Evolutionary conservation across 2,113 vertebrate species (phyloP), one percentile per base, ranked within the genome.

Genomic region (Ahaetulla prasina): DNA sequence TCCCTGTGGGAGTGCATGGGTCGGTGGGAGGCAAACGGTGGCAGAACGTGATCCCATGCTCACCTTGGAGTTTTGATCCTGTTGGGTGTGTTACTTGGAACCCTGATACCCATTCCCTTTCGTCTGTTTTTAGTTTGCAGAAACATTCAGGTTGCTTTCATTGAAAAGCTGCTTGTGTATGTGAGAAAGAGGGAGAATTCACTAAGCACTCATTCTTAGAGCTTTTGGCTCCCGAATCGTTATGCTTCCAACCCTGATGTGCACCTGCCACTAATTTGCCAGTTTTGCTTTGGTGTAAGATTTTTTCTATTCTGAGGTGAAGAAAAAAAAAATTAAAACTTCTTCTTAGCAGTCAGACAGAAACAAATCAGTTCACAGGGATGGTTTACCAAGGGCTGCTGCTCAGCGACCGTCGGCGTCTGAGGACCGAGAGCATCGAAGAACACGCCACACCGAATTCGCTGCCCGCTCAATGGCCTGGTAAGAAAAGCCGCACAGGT

Each of bases 361-460:
- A 99, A 95, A 97, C 98, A 30, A 99, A 98, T 97, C 99, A 99
- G 97, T 98, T 99, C 94, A 99, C 99, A 49, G 99, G 99, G 94
- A 99, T 99, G 98, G 98, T 99, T 93, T 99, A 99, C 95, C 99
- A 99, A 97, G 99, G 99, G 27, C 98, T 99, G 94, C 96, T 99
- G 90, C 96, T 99, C 91, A 99, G 99, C 35, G 99, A 99, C 86
- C 98, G 99, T n/a, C 98, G 99, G 87, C 97, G 99, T 68, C 97
- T 99, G 2, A 98, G 99, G 90, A 99, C 99, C 1, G 99, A 99
- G 96, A 99, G 99, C 94, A 99, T 99, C 0, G 99, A 99, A 96
- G 99, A 99, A 88, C 99, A 99, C 0, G 98, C 98, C 35, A 99
- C 99, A 10, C 99, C 99, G 54, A 99, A 98, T 95, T 99, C 99